Percentiles rank a stretch among this genome's conserved stretches.
Evolutionary conservation across 2,797 vertebrate species (phyloP).

Genomic region (Gymnoscopelus braueri): DNA sequence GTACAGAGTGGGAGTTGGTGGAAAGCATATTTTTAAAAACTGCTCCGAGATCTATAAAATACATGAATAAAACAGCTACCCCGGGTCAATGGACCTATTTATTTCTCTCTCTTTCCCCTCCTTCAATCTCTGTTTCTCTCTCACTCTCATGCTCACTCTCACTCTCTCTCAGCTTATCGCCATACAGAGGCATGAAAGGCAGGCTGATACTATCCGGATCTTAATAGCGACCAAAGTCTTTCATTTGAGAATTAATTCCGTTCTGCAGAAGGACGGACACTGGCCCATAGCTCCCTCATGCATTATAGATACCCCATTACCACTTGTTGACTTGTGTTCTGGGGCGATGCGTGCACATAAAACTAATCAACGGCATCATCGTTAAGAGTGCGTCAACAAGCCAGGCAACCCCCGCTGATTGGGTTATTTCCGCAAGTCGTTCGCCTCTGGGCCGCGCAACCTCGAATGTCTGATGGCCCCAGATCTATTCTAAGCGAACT

Average conservation of each 20-base stretch:
- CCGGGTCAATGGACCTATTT: slow-evolving; percentile 24
- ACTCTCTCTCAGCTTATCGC: slow-evolving; percentile 21
- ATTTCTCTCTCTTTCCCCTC: slow-evolving; percentile 2
- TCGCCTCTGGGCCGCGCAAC: slow-evolving; percentile 44
- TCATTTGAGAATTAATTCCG: slow-evolving; percentile 46
- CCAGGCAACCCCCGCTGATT: slow-evolving; percentile 45
- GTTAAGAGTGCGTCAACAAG: slow-evolving; percentile 40
- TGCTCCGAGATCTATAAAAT: slow-evolving; percentile 38
- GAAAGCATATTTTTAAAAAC: slow-evolving; percentile 51
- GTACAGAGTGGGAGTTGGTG: slow-evolving; percentile 24
- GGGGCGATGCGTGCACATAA: slow-evolving; percentile 46
- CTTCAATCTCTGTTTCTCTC: not conserved
- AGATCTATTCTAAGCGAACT: slow-evolving; percentile 22
- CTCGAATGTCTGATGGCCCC: slow-evolving; percentile 35
- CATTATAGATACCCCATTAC: slow-evolving; percentile 69
- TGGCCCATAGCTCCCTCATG: slow-evolving; percentile 36
- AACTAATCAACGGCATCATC: slow-evolving; percentile 62
- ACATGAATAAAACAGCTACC: slow-evolving; percentile 56
- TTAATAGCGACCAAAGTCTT: slow-evolving; percentile 48
- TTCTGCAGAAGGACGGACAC: slow-evolving; percentile 31
- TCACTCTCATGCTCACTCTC: slow-evolving; percentile 6
- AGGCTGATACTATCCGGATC: slow-evolving; percentile 24
- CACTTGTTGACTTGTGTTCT: slow-evolving; percentile 64
- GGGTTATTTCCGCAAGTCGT: slow-evolving; percentile 52
- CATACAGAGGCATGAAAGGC: slow-evolving; percentile 22